Base-by-base conservation (phyloP, 2,888 invertebrate species). In the Tinea pellionella region DNA sequence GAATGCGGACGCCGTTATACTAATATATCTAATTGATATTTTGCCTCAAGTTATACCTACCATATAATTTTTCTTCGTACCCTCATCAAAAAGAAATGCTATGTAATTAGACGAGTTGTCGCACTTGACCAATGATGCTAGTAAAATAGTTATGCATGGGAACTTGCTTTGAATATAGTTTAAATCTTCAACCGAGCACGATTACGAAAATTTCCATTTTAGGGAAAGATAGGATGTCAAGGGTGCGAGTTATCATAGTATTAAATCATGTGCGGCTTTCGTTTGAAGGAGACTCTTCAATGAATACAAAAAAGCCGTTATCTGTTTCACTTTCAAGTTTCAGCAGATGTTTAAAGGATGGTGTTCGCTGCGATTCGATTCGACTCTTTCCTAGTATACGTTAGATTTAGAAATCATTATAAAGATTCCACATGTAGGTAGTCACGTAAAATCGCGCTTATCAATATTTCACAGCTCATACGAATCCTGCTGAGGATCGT, bases 401-500 rank as follows among this genome's bases (percentile, higher is more conserved):
- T n/a, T n/a, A n/a, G n/a, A n/a, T n/a, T n/a, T n/a, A n/a, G n/a
- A n/a, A n/a, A n/a, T n/a, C n/a, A n/a, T n/a, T n/a, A n/a, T 24
- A 24, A 24, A 24, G 3, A 37, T 37, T n/a, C 9, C 9, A 37
- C 2, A 37, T 9, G n/a, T 2, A 37, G 37, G n/a, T 2, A 37
- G 37, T 12, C 37, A 37, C 37, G 37, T 37, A 37, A 37, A 37
- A 37, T n/a, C 9, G 9, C 37, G 9, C 2, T 37, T 37, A 37
- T 9, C 37, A 37, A 37, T 24, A 24, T 37, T 37, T 37, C 9
- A 30, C 37, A 37, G 9, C n/a, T 37, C 37, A 37, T 37, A 37
- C 37, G 37, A 37, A n/a, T 47, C 47, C 15, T 16, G 47, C 13
- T 16, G 65, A 67, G 61, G 51, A 66, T 72, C 72, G 69, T 74